phyloP scores from a whole-genome alignment of 2,113 vertebrate species.

The Pleuronectes platessa region DNA sequence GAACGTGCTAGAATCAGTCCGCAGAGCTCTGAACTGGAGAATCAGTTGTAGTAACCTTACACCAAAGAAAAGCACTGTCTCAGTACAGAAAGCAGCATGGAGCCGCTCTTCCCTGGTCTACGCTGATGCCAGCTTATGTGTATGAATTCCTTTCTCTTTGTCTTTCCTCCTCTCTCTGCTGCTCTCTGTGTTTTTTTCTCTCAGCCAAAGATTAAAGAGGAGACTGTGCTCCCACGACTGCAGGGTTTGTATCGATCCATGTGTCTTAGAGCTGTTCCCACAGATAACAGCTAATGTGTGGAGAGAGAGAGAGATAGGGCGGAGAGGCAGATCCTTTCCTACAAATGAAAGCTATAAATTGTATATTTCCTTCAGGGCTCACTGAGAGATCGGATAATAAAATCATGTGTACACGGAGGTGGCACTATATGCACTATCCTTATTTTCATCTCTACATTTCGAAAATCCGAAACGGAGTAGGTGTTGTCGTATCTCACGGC shows the following conservation, averaged over 20 bases:
- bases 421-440: background rate
- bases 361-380: background rate
- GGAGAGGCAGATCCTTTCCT: background rate
- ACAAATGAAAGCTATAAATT: slow-evolving; percentile 3
- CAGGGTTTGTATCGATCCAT: slow-evolving; percentile 34
- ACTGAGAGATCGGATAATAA: background rate
- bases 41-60: too few relatives aligned
- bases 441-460: background rate
- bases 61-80: too few relatives aligned
- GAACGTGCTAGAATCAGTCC: too few relatives aligned
- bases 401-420: background rate
- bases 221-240: background rate
- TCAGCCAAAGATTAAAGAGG: slow-evolving; percentile 22
- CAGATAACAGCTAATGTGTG: slow-evolving; percentile 25
- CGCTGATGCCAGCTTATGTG: too few relatives aligned
- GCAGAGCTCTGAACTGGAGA: too few relatives aligned
- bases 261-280: slow-evolving; percentile 1
- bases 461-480: background rate
- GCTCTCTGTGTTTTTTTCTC: slow-evolving; percentile 4
- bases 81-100: too few relatives aligned
- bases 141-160: background rate
- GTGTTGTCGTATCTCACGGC: too few relatives aligned
- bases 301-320: background rate
- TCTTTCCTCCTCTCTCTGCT: background rate
- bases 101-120: too few relatives aligned